Conservation (phyloP, 2,113 vertebrate species). For the Macquaria ambigua region DNA sequence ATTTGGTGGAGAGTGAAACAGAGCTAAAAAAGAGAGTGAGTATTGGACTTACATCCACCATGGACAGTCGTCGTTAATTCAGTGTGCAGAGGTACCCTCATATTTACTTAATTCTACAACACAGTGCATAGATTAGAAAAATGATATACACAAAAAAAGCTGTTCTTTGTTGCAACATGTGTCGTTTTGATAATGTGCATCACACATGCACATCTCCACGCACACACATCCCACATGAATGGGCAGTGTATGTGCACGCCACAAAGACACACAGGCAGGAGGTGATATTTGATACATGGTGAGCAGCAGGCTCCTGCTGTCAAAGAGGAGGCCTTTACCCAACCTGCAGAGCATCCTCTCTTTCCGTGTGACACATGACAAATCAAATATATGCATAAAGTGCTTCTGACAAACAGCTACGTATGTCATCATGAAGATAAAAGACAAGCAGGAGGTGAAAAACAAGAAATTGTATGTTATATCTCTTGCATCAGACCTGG, state of each 20-base stretch:
- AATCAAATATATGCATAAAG: conserved; percentile 24
- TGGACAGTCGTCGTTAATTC: not conserved
- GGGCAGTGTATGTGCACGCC: not conserved
- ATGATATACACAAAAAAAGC: not conserved
- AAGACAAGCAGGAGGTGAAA: not conserved
- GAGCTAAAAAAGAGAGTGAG: not conserved
- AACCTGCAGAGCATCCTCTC: conserved; percentile 32
- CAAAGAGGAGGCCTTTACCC: conserved; percentile 25
- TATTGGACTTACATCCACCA: too few species aligned
- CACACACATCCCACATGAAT: not conserved
- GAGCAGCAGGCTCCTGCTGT: conserved; percentile 29
- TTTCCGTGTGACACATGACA: not conserved
- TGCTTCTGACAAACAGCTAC: not conserved
- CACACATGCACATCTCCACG: conserved; percentile 1
- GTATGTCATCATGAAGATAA: not conserved
- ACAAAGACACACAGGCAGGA: conserved; percentile 6
- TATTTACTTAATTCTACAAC: not conserved
- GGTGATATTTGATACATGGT: conserved; percentile 20
- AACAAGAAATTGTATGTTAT: not conserved
- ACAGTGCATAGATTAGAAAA: not conserved
- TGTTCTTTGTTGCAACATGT: conserved; percentile 22
- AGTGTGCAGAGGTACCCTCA: not conserved
- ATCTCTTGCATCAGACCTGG: not conserved
- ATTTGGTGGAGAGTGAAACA: too few species aligned
- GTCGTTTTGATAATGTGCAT: not conserved